Percentiles rank a stretch among this genome's conserved stretches.
Evolutionary conservation across 2,113 vertebrate genomes (phyloP).

Genomic region (Megalops atlanticus): DNA sequence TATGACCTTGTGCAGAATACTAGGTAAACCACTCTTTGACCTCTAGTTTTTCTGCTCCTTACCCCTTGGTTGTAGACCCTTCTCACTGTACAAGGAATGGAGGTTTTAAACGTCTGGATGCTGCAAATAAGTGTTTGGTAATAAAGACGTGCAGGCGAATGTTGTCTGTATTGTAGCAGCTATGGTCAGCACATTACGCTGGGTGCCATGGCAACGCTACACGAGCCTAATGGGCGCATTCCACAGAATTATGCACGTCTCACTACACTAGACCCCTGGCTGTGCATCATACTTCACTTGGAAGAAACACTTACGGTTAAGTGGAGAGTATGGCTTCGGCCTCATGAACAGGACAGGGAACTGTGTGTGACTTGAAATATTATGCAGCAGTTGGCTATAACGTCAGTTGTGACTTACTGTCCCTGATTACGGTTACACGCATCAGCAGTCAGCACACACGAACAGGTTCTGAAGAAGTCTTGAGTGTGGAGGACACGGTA

Average conservation of each 20-base stretch:
- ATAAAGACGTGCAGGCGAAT: background rate
- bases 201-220: constrained; percentile 16
- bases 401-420: too few species aligned
- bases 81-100: background rate
- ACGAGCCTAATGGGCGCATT: constrained; percentile 4
- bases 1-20: too few species aligned
- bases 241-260: constrained; percentile 9
- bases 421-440: too few species aligned
- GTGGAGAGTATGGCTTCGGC: background rate
- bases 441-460: too few species aligned
- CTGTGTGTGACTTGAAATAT: background rate
- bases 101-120: too few species aligned
- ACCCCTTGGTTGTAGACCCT: background rate
- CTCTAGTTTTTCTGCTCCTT: background rate
- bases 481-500: too few species aligned
- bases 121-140: background rate
- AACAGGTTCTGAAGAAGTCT: too few species aligned
- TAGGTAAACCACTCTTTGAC: background rate
- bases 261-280: constrained; percentile 3
- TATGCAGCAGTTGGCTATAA: too few species aligned
- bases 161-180: background rate
- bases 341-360: background rate
- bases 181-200: background rate
- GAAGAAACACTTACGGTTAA: background rate
- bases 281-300: constrained; percentile 7